Evolutionary conservation across 2,888 invertebrate genomes (phyloP), one percentile per base, ranked within the genome.

Genomic region (Stenichneumon culpator): DNA sequence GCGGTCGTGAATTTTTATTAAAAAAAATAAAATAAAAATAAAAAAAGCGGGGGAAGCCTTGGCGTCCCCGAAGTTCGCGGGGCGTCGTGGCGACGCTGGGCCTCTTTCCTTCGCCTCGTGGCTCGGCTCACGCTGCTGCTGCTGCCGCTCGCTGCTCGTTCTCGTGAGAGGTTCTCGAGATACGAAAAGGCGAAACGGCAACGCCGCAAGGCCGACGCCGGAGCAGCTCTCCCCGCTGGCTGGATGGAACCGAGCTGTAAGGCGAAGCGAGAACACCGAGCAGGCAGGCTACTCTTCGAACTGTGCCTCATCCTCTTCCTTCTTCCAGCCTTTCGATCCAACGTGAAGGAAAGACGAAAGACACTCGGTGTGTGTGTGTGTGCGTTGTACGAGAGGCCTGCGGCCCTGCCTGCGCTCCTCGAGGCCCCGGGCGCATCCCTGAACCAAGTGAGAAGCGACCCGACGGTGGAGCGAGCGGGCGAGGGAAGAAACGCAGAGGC

Each of bases 1-100:
- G 87, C 86, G 87, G 86, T 88, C 85, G 87, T 89, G 90, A 90
- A 92, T 92, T 91, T 92, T 90, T 91, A 89, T 87, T 87, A 90
- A 92, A 90, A 39, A 39, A 39, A 9, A 39, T 11, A 39, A 9
- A 68, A 81, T 79, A 77, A 87, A 86, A 78, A 79, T 74, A 79
- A 88, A 83, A 83, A 79, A 44, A 81, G 74, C 81, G 80, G 89
- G 87, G 82, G 82, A 85, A 84, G 81, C 79, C 82, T 81, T 81
- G 79, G 72, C 77, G 82, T 87, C 83, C 73, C 86, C 82, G 65
- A 84, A 85, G 84, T 80, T 84, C 81, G 84, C 80, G 72, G 85
- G 85, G 82, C 82, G 85, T 85, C 82, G 82, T 72, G 75, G 70
- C 82, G 82, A 79, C 79, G 81, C 67, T 74, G 79, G 79, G 79